These are phyloP conservation scores for Hypomecis atomaria DNA, from an alignment of 2,888 invertebrate species.

Conservation along the genomic window DNA sequence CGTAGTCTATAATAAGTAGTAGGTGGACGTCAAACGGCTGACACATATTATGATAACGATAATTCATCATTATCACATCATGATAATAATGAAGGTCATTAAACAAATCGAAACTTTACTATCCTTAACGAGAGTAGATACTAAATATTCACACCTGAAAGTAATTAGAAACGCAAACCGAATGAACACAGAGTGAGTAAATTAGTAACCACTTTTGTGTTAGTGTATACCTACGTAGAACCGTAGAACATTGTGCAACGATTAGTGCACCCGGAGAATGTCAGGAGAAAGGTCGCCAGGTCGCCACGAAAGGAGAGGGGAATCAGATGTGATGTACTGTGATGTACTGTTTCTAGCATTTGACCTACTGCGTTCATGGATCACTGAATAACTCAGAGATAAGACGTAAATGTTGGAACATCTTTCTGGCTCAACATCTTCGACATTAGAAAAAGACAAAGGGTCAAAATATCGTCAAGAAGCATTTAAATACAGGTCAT, in stretches of 20 bases:
- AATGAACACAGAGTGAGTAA: background rate
- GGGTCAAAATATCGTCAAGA: too few species aligned
- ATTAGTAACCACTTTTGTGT: background rate
- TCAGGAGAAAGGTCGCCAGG: constrained; percentile 41
- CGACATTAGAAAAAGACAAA: background rate
- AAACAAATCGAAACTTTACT: too few species aligned
- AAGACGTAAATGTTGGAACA: background rate
- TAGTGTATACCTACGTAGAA: constrained; percentile 10
- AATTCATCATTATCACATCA: too few species aligned
- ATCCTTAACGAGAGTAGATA: constrained; percentile 4
- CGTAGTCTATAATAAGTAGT: too few species aligned
- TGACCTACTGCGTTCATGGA: constrained; percentile 3
- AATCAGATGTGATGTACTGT: background rate
- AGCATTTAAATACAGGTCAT: too few species aligned
- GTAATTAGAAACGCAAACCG: constrained; percentile 12
- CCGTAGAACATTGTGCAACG: constrained; percentile 15
- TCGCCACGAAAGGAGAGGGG: constrained; percentile 13
- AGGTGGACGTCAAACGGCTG: too few species aligned
- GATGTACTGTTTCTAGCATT: background rate
- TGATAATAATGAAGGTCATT: too few species aligned
- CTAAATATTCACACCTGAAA: constrained; percentile 1
- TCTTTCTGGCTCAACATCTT: background rate
- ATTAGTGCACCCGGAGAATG: constrained; percentile 29
- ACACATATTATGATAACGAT: too few species aligned
- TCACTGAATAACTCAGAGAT: background rate